Evolutionary conservation across 2,888 invertebrate species (phyloP), one percentile per base, ranked within the genome.

Genomic region (Pelosia muscerda): DNA sequence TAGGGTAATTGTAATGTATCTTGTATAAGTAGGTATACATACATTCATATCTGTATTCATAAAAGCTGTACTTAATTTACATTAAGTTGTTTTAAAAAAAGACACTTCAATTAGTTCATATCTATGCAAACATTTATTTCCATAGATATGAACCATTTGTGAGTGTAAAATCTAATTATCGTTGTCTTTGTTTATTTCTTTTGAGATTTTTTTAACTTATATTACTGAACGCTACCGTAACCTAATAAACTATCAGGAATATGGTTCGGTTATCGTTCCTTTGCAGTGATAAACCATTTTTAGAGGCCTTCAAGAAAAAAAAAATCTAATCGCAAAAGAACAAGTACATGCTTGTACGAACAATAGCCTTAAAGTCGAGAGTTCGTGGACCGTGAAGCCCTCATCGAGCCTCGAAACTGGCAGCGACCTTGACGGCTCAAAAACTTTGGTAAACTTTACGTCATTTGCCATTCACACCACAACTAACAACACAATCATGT

Each of bases 331-430:
- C 55, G 26, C 25, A 55, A 15, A 55, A 26, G 26, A 15, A 28
- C 19, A 57, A 57, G 57, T 42, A 42, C 19, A n/a, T 56, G 11
- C 23, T 0, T 19, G 26, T 58, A 31, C 15, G 58, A 58, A 65
- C 55, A 56, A 56, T 55, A n/a, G 54, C 15, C 22, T 23, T 53
- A 31, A 28, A 19, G n/a, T 57, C 19, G 2, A 15, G 66, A 74
- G 65, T 72, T 71, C 71, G 64, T 75, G 66, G 61, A 78, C 79
- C 81, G 78, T 78, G 69, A 75, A 80, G 65, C 80, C 71, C 69
- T 53, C 34, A 57, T 59, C 71, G 69, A 80, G 56, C 74, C 76
- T 76, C 78, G 68, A 69, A 69, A 71, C 60, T 69, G 64, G 66
- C 66, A 65, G 71, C 54, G 72, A 73, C 76, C 75, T 81, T 73